Evolutionary conservation across 2,113 vertebrate genomes (phyloP).

Genomic region (Ibidorhyncha struthersii): DNA sequence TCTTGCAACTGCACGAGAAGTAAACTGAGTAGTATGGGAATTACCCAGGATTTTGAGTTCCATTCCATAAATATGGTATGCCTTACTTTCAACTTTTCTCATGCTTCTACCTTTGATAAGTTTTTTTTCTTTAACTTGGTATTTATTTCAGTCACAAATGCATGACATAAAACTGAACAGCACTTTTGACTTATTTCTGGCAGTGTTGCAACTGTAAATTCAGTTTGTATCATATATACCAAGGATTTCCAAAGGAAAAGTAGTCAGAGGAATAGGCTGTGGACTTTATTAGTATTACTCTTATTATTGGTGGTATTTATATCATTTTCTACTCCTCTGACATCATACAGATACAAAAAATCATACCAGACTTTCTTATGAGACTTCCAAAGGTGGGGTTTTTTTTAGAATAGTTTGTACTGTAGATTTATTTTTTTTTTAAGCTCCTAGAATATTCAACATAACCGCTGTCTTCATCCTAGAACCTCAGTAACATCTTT

Average conservation of each 20-base stretch:
- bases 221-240: background rate
- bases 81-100: background rate
- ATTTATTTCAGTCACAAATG: background rate
- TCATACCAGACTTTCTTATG: background rate
- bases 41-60: background rate
- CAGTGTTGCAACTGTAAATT: background rate
- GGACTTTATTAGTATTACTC: background rate
- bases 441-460: background rate
- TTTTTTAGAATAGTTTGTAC: background rate
- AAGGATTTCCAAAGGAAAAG: background rate
- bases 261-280: background rate
- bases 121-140: background rate
- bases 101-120: background rate
- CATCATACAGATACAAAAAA: background rate
- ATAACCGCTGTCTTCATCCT: background rate
- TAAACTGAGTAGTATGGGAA: background rate
- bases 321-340: background rate
- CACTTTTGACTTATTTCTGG: background rate
- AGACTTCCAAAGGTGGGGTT: background rate
- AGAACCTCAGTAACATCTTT: background rate
- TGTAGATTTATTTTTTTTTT: background rate
- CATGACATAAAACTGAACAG: fast-evolving
- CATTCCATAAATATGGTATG: background rate
- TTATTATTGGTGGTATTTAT: background rate
- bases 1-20: background rate